These are phyloP conservation scores for Drosophila histrio DNA, from an alignment of 2,888 invertebrate species.

Conservation along the genomic window DNA sequence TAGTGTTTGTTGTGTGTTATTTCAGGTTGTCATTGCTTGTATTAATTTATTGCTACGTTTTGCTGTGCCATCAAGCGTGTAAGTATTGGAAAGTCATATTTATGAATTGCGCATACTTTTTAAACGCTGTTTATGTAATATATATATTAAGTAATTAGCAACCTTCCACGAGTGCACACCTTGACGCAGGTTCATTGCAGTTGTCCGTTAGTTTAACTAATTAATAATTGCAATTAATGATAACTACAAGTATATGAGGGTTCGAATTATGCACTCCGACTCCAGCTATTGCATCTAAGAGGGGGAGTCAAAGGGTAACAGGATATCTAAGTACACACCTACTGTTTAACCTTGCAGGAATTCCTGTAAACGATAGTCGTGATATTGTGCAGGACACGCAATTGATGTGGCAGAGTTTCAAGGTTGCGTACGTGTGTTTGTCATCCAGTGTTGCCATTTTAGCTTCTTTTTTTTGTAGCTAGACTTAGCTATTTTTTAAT, in stretches of 20 bases:
- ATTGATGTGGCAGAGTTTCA: conserved; percentile 21
- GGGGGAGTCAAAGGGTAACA: background rate
- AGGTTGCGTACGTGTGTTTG: conserved; percentile 16
- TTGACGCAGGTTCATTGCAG: conserved; percentile 45
- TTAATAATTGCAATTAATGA: background rate
- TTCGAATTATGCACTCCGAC: background rate
- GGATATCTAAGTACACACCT: background rate
- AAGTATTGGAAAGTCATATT: conserved; percentile 31
- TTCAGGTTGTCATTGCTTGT: conserved; percentile 1
- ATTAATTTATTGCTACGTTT: background rate
- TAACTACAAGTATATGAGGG: background rate
- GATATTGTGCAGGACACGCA: conserved; percentile 5
- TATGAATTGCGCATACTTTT: conserved; percentile 6
- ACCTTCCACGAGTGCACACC: conserved; percentile 18
- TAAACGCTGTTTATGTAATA: conserved; percentile 6
- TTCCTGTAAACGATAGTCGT: background rate
- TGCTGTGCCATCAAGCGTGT: conserved; percentile 26
- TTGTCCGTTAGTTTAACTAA: conserved; percentile 21
- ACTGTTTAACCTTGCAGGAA: background rate
- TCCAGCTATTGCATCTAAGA: background rate
- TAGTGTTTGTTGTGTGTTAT: background rate
- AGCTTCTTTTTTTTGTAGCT: too few species aligned
- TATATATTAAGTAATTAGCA: background rate
- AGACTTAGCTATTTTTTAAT: too few species aligned
- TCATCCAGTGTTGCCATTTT: too few species aligned